A percentile compares a stretch with the other conserved stretches of the same genome.
phyloP scores from a whole-genome alignment of 2,113 vertebrate genomes.

The Chelonoidis abingdonii region DNA sequence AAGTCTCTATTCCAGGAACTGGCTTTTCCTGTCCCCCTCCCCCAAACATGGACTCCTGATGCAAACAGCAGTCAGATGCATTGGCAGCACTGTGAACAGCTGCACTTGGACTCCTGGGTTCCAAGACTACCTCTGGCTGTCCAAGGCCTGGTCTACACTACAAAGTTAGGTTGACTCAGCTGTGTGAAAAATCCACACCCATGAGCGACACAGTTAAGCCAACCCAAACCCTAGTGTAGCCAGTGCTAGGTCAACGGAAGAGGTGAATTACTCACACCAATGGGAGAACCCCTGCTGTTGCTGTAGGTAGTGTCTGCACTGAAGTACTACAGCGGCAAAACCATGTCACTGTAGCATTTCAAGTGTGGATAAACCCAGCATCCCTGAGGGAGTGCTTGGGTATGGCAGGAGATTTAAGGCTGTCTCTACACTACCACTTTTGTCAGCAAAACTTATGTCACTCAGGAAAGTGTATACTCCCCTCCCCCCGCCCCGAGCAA shows the following conservation, averaged over 20 bases:
- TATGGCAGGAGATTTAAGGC: not conserved
- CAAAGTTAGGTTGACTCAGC: not conserved
- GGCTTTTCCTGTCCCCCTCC: not conserved
- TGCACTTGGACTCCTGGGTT: not conserved
- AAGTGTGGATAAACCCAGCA: not conserved
- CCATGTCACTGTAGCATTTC: not conserved
- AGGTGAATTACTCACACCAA: not conserved
- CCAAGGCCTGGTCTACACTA: not conserved
- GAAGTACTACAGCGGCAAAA: not conserved
- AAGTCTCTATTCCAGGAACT: not conserved
- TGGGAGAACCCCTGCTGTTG: not conserved
- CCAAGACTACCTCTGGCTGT: not conserved
- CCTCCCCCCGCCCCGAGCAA: no score
- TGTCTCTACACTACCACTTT: no score
- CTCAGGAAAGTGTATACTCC: no score
- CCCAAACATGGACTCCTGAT: not conserved
- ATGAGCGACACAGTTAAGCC: not conserved
- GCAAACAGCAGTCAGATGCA: not conserved
- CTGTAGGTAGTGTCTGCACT: not conserved
- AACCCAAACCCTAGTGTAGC: not conserved
- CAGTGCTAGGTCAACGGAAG: not conserved
- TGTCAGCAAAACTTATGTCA: no score
- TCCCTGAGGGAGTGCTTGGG: not conserved
- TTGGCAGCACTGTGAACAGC: not conserved
- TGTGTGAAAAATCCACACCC: not conserved